A percentile compares a stretch with the other conserved stretches of the same genome.
These are phyloP conservation scores for Platyscapa corneri DNA, from an alignment of 1,140 invertebrate species.

Conservation along the genomic window DNA sequence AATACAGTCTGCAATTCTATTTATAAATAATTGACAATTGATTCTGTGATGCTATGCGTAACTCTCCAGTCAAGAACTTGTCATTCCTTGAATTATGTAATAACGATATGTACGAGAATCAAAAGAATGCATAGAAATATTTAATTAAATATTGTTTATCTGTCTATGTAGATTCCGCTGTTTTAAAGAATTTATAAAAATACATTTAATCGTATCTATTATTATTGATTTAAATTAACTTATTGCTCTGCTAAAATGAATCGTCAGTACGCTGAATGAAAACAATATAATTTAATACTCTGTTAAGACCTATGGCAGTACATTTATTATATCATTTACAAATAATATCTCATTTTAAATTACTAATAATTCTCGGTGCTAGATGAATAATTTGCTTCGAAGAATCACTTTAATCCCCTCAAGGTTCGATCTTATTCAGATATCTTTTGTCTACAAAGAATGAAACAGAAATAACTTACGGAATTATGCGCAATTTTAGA, in stretches of 20 bases:
- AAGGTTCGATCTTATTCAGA: constrained; percentile 10
- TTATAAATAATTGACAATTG: no score
- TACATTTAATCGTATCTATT: not conserved
- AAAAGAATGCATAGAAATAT: no score
- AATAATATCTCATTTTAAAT: constrained; percentile 14
- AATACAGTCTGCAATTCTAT: no score
- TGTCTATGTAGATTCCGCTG: not conserved
- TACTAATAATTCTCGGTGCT: constrained; percentile 16
- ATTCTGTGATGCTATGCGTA: no score
- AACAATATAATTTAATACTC: constrained; percentile 5
- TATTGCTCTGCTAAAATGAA: not conserved
- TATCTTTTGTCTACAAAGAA: constrained; percentile 23
- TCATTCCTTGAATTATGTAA: no score
- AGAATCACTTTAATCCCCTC: constrained; percentile 13
- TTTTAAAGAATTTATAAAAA: not conserved
- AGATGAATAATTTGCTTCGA: constrained; percentile 28
- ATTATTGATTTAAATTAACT: not conserved
- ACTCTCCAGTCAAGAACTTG: no score
- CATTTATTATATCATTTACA: constrained; percentile 5
- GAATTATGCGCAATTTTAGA: not conserved
- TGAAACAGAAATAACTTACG: not conserved
- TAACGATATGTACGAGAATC: no score
- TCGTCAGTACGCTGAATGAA: not conserved
- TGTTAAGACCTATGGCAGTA: not conserved
- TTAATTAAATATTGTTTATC: no score